Evolutionary conservation across 2,113 vertebrate genomes (phyloP).

Genomic region (Microcebus lehilahytsara): DNA sequence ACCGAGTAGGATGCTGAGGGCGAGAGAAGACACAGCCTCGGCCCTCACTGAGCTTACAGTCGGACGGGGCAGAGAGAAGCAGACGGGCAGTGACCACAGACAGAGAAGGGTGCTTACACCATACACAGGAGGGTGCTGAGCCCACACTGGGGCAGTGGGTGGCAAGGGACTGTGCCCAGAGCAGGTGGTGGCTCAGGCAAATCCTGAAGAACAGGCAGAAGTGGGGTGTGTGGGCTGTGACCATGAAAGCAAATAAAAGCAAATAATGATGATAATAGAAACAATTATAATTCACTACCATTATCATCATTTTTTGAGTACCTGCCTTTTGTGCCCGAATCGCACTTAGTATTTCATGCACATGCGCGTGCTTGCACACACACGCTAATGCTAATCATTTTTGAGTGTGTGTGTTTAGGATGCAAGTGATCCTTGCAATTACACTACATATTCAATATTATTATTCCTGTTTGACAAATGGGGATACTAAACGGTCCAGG

Average conservation of each 20-base stretch:
- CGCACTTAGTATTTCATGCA: background rate
- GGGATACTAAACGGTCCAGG: background rate
- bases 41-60: background rate
- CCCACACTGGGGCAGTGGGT: background rate
- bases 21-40: too few species aligned
- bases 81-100: fast-evolving
- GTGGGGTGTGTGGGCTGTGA: fast-evolving
- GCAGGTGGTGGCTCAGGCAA: background rate
- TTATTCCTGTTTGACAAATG: background rate
- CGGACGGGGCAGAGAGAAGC: background rate
- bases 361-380: background rate
- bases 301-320: background rate
- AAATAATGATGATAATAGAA: fast-evolving
- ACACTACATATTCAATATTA: background rate
- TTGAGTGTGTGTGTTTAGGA: background rate
- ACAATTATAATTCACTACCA: too few species aligned
- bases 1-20: background rate
- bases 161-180: background rate
- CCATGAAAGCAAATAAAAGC: background rate
- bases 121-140: background rate
- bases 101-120: fast-evolving
- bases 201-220: background rate
- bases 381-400: background rate
- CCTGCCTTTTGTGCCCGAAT: background rate
- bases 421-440: background rate